Evolutionary conservation across 23 tunicate genomes (phyloP), one percentile per base, ranked within the genome.

Genomic region (Ciona savignyi): DNA sequence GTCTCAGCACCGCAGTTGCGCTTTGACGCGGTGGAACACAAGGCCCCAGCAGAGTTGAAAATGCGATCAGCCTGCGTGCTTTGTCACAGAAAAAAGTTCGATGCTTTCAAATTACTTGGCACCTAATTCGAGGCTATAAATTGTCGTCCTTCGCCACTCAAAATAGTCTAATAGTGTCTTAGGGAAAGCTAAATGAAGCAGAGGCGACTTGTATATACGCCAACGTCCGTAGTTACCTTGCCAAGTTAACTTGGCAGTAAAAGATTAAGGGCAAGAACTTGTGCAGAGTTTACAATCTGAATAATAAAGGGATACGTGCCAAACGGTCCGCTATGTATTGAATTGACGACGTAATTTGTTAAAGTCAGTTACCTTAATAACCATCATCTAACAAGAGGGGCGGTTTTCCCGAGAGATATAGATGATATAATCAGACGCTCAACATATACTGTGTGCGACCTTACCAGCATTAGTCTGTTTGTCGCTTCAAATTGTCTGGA

Each of bases 1-100:
- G 56, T 42, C 56, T 42, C 56, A 42, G 56, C 56, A 42, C 56
- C 56, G 56, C 56, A 6, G 56, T 42, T 42, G 56, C 56, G 56
- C 56, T 42, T 42, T 6, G 56, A 42, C 56, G 56, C 9, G 11
- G 9, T 9, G 15, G 56, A 42, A 42, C 56, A 42, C 11, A 42
- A 15, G 11, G 15, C 56, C 56, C 56, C 56, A 42, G 15, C 56
- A 42, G 56, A 6, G 56, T 15, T 42, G 56, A 42, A 42, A 42
- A 42, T 42, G 56, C 15, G 56, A 42, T 42, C 56, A 42, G 11
- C 56, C 15, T 15, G 9, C 11, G 11, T 9, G 11, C 15, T 42
- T 42, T 9, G 9, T 42, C 9, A 6, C 56, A 15, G 56, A 15
- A 42, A 42, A 42, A 42, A 42, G 56, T 42, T 42, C 15, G 15